Evolutionary conservation across 2,888 invertebrate species (phyloP).

Genomic region (Exocentrus adspersus): DNA sequence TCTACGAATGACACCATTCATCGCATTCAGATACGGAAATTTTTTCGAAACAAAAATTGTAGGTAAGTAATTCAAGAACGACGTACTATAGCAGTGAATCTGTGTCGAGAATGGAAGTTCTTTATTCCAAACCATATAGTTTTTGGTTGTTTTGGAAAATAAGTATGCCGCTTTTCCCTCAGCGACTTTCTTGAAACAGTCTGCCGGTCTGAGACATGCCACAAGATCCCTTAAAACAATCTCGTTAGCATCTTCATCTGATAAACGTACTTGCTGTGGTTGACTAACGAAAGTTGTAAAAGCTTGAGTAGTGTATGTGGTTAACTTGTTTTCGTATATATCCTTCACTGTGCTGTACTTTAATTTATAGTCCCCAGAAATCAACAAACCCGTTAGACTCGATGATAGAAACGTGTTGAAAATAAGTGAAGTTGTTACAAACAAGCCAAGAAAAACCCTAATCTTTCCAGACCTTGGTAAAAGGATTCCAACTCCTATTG

Average conservation of each 20-base stretch:
- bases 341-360: not conserved
- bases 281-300: not conserved
- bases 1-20: not conserved
- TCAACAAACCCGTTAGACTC: not conserved
- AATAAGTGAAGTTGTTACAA: not conserved
- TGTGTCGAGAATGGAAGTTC: not conserved
- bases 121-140: not conserved
- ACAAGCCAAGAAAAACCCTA: not conserved
- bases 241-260: not conserved
- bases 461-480: not conserved
- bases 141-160: no score
- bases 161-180: no score
- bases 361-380: not conserved
- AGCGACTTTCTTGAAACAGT: no score
- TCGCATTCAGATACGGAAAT: not conserved
- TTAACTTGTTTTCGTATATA: not conserved
- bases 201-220: no score
- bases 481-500: not conserved
- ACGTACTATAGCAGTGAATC: not conserved
- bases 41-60: not conserved
- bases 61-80: not conserved
- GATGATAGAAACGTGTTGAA: not conserved
- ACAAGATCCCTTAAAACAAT: no score
- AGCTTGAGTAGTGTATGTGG: not conserved
- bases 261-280: no score